A percentile compares a stretch with the other conserved stretches of the same genome.
phyloP scores from a whole-genome alignment of 2,113 vertebrate genomes.

The Chionomys nivalis region DNA sequence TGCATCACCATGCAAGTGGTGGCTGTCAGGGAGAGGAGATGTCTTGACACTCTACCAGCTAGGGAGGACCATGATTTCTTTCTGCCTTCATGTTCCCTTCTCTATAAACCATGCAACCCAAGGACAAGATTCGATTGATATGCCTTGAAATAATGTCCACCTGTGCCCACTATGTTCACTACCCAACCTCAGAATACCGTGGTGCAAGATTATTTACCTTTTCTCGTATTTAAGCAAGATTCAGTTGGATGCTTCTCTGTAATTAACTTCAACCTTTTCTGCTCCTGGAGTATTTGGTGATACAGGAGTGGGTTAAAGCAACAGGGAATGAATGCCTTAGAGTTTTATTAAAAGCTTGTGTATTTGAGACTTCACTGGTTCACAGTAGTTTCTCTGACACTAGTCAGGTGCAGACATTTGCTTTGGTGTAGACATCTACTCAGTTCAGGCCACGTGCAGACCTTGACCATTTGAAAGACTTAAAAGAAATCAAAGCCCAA shows the following conservation, averaged over 20 bases:
- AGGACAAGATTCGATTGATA: not conserved
- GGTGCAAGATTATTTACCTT: not conserved
- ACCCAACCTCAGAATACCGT: not conserved
- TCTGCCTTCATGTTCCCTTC: not conserved
- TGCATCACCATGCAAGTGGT: not conserved
- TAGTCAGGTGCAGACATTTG: not conserved
- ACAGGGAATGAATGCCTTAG: not conserved
- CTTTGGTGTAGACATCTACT: not conserved
- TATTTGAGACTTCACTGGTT: not conserved
- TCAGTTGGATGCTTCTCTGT: not conserved
- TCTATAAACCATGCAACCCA: not conserved
- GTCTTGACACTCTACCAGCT: not conserved
- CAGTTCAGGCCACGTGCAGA: not conserved
- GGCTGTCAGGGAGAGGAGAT: not conserved
- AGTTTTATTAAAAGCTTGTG: not conserved
- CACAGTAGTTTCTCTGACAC: not conserved
- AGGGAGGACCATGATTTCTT: not conserved
- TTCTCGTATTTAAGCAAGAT: not conserved
- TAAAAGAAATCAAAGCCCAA: constrained; percentile 13
- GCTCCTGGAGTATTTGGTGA: not conserved
- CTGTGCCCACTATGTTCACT: not conserved
- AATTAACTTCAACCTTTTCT: not conserved
- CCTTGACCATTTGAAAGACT: constrained; percentile 3
- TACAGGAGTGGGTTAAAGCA: not conserved
- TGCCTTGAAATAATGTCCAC: not conserved